Evolutionary conservation across 2,113 vertebrate genomes (phyloP), one percentile per base, ranked within the genome.

Genomic region (Nymphicus hollandicus): DNA sequence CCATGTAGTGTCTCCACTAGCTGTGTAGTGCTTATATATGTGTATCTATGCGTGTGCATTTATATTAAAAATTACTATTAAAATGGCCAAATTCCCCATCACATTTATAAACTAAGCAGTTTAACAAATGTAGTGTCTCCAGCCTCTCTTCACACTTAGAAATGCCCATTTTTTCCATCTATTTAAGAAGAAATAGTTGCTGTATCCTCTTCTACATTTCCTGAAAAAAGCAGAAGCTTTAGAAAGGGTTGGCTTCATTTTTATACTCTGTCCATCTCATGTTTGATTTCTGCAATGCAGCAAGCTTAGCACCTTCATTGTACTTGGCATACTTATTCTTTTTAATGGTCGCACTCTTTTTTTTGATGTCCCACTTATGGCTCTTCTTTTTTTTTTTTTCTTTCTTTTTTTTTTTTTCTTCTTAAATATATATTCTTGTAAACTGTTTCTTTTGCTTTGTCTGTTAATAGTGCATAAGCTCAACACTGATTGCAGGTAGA

Each of bases 1-100:
- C 55, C 88, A 41, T 88, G 20, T 80, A 96, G 96, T 97, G 97
- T 81, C 95, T 98, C 95, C 87, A 92, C 96, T 88, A 93, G 37
- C 80, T 96, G 96, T 93, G 95, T 97, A 94, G 80, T 79, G 44
- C 44, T 95, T 98, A 97, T 64, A 85, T 95, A 56, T 97, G 91
- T 35, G 84, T 74, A 44, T 66, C 88, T 55, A 85, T 96, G 52
- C 96, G 79, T 24, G 86, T 17, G 11, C 71, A 94, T 97, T 98
- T 55, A 91, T 96, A 81, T 97, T 97, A 97, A 94, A 96, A 97
- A 96, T 98, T 94, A 95, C 95, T 98, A 96, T 82, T 31, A 93
- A 97, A 98, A 97, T 96, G 89, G 92, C 95, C 93, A 92, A 89
- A 96, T 95, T 98, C 96, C 71, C 84, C 55, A 65, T 97, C 91